Evolutionary conservation across 2,888 invertebrate genomes (phyloP), one percentile per base, ranked within the genome.

Genomic region (Nemurella pictetii): DNA sequence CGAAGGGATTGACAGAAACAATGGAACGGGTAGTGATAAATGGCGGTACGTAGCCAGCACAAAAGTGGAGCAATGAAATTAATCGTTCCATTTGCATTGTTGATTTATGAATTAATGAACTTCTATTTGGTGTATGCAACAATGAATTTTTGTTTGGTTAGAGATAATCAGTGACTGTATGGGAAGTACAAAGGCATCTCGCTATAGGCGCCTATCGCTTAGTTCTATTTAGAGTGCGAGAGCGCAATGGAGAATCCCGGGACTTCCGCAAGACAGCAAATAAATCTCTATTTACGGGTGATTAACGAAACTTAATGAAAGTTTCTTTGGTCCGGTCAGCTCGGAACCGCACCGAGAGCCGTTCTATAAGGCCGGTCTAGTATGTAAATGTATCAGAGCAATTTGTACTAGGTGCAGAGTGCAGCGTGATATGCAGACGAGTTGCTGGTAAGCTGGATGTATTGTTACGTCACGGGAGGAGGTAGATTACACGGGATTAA

Each of bases 231-330:
- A 55, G 55, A 55, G 55, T 26, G 27, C 55, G 55, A 7, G 20
- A 55, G 55, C 20, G 3, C 9, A 1, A 55, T 12, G 55, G 55
- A 55, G 29, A 78, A 78, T 55, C 55, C 28, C 12, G 72, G 25
- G 29, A 78, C 28, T 78, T 78, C 78, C 72, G 35, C 29, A 55
- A 26, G 72, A 7, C 55, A 55, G 82, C 28, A 27, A 26, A 82
- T 82, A 28, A 82, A 82, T 82, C 82, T 82, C 82, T 72, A 82
- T 82, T 82, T 82, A 82, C 26, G 72, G 82, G 72, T 82, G 36
- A 82, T 82, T 82, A 82, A 82, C 82, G 29, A 82, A 55, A 82
- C 72, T 36, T 82, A 82, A 82, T 82, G 82, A 82, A 82, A 82
- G 82, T 36, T 82, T 26, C 27, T 30, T 9, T 30, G 26, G 78